Base-by-base conservation (phyloP, 2,113 vertebrate species). In the Bolborhynchus lineola region DNA sequence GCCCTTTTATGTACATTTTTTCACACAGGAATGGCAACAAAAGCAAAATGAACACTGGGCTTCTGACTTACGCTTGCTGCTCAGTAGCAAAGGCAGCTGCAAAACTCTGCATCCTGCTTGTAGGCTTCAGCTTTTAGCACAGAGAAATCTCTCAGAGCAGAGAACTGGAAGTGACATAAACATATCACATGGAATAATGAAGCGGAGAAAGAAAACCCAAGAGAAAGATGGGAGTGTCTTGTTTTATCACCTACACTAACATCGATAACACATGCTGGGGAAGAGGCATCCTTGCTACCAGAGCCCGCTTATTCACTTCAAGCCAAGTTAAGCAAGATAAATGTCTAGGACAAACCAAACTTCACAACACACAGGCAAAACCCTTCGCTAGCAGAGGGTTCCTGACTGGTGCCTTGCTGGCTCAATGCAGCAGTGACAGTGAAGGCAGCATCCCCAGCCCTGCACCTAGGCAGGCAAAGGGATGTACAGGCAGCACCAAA, bases 1-100 rank as follows among this genome's bases (percentile, higher is more conserved):
- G 88, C 93, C 83, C 91, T 93, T 93, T 93, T 86, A 91, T 68
- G 80, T 88, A 87, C 59, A 57, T 74, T 93, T 91, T 91, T 90
- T 67, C 60, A 62, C 75, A 77, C 33, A 75, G 87, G 80, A 94
- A 93, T 77, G 88, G 86, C 35, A 91, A 81, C 82, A 95, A 93
- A 86, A 84, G 86, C 72, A 93, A 95, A 96, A 82, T 29, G 95
- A 95, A 89, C 77, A 84, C 41, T 52, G 57, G 65, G 83, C 47
- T 91, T 93, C 69, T 86, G 88, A 92, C 52, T 96, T 76, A 42
- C 23, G 41, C 90, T 93, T 79, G 77, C 81, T 91, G 94, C 84
- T 64, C 85, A 64, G 83, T 90, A 92, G 83, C 80, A 91, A 90
- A 88, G 57, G 88, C 88, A 96, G 93, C 80, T 86, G 85, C 88